Evolutionary conservation across 2,888 invertebrate species (phyloP).

Genomic region (Encarsia formosa): DNA sequence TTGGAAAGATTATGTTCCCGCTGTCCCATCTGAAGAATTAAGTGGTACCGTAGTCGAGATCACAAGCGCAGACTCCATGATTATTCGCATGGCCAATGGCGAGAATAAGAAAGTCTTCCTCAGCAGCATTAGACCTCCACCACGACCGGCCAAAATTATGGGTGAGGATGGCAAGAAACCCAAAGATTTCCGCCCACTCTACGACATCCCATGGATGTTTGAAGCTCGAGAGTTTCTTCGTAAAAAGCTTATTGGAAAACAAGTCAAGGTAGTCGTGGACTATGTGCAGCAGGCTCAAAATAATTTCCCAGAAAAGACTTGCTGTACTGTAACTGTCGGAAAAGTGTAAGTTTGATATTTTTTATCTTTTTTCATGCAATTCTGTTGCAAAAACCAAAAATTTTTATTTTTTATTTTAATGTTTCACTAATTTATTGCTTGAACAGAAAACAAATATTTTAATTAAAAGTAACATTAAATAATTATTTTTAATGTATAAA

Average conservation of each 20-base stretch:
- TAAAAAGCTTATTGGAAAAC: conserved; percentile 92
- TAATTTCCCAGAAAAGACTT: conserved; percentile 89
- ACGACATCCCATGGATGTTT: conserved; percentile 98
- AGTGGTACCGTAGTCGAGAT: conserved; percentile 83
- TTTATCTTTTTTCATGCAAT: too few species aligned
- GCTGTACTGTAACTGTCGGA: conserved; percentile 85
- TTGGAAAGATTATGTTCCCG: conserved; percentile 89
- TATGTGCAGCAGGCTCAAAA: conserved; percentile 95
- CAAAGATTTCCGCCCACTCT: conserved; percentile 82
- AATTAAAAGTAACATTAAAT: too few species aligned
- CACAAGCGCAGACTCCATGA: conserved; percentile 89
- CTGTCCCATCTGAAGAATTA: conserved; percentile 71
- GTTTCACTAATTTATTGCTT: too few species aligned
- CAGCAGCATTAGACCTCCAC: conserved; percentile 93
- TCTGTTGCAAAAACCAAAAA: too few species aligned
- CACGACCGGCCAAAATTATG: conserved; percentile 50
- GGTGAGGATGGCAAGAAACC: conserved; percentile 68
- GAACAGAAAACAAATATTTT: too few species aligned
- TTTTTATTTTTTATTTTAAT: too few species aligned
- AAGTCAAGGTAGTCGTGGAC: conserved; percentile 87
- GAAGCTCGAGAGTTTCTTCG: conserved; percentile 96
- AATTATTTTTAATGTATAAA: too few species aligned
- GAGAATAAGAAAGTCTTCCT: conserved; percentile 87
- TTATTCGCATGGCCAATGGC: conserved; percentile 76
- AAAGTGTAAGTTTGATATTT: conserved; percentile 67